Conservation (phyloP, 2,888 invertebrate genomes). For the Muscina levida region DNA sequence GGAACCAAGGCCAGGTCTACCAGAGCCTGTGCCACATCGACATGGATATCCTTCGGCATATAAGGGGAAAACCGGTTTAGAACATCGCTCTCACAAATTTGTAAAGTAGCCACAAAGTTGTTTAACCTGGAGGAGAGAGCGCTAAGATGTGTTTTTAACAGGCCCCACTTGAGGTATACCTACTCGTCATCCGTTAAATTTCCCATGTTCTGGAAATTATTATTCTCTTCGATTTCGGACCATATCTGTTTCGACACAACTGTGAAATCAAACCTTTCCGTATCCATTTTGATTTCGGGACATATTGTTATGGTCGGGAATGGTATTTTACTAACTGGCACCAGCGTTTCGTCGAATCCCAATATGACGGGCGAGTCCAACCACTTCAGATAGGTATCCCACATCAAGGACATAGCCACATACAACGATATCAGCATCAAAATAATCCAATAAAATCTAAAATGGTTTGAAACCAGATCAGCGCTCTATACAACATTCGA, state of each 20-base stretch:
- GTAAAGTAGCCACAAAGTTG: slow-evolving; percentile 74
- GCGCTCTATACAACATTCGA: background rate
- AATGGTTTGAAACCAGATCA: too few species aligned
- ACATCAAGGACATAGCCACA: slow-evolving; percentile 75
- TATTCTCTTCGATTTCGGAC: slow-evolving; percentile 66
- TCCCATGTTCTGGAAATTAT: slow-evolving; percentile 59
- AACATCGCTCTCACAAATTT: slow-evolving; percentile 76
- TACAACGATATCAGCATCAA: slow-evolving; percentile 75
- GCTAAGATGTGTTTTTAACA: too few species aligned
- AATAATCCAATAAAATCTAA: slow-evolving; percentile 75
- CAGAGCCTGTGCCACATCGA: slow-evolving; percentile 70
- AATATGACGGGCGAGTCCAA: slow-evolving; percentile 76
- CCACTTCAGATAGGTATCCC: slow-evolving; percentile 76
- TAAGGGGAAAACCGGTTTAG: slow-evolving; percentile 70
- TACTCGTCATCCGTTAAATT: slow-evolving; percentile 68
- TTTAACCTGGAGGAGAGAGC: slow-evolving; percentile 72
- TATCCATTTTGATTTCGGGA: slow-evolving; percentile 78
- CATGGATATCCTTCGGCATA: slow-evolving; percentile 67
- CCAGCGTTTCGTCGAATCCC: slow-evolving; percentile 77
- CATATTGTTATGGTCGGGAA: slow-evolving; percentile 78
- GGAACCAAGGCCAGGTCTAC: slow-evolving; percentile 74
- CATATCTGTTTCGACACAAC: slow-evolving; percentile 71
- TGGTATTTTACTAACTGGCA: slow-evolving; percentile 76
- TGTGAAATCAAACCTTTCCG: slow-evolving; percentile 73
- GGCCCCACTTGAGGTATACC: too few species aligned